phyloP scores from a whole-genome alignment of 2,888 invertebrate genomes.

The Serrognathus titanus region DNA sequence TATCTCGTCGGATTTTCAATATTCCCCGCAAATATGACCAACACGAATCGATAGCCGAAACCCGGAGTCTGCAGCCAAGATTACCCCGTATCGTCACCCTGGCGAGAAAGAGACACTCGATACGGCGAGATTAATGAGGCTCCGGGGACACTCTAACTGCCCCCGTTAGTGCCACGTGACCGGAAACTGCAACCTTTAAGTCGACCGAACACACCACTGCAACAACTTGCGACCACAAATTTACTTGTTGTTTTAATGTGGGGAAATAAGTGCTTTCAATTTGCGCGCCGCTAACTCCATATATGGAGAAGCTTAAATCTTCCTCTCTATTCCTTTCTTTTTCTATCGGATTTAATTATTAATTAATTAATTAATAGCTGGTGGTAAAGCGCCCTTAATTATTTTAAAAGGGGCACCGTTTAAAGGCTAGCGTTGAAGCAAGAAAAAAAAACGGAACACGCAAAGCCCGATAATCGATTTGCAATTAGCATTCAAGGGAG shows the following conservation, averaged over 20 bases:
- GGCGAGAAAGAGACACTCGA: constrained; percentile 6
- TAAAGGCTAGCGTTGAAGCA: too few relatives aligned
- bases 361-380: too few relatives aligned
- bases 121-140: constrained; percentile 25
- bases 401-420: too few relatives aligned
- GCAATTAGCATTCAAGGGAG: constrained; percentile 35
- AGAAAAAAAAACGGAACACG: neutral
- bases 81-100: constrained; percentile 12
- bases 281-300: neutral
- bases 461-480: constrained; percentile 16
- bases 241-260: neutral
- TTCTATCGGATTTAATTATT: too few relatives aligned
- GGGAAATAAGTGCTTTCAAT: neutral
- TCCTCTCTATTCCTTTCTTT: too few relatives aligned
- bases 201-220: constrained; percentile 3
- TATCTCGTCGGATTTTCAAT: neutral
- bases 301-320: neutral
- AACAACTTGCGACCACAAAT: neutral
- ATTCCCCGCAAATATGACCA: neutral
- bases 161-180: constrained; percentile 18
- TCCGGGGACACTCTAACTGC: constrained; percentile 22
- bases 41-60: neutral
- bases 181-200: constrained; percentile 13
- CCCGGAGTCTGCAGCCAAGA: constrained; percentile 9
- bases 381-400: too few relatives aligned